Percentiles rank a stretch among this genome's conserved stretches.
Conservation (phyloP, 1,140 invertebrate species). For the Pararge aegeria region DNA sequence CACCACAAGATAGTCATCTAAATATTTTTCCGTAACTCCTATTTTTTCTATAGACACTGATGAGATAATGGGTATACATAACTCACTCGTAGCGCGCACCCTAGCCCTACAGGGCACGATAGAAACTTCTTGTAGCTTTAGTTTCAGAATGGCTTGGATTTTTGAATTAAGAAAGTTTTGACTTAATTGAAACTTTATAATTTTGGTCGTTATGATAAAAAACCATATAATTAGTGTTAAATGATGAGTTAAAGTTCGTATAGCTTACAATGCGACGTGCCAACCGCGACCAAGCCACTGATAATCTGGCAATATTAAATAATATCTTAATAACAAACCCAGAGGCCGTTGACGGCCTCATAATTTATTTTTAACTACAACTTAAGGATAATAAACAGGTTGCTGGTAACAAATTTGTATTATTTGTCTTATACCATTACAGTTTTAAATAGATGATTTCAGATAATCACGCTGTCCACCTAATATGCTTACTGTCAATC, state of each 20-base stretch:
- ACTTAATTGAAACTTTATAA: too few species aligned
- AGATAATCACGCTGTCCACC: slow-evolving; percentile 17
- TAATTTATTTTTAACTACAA: slow-evolving; percentile 24
- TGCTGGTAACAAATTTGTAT: slow-evolving; percentile 23
- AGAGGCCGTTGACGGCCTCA: slow-evolving; percentile 12
- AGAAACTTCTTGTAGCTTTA: too few species aligned
- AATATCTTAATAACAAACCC: slow-evolving; percentile 25
- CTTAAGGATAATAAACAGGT: slow-evolving; percentile 21
- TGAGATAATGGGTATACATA: too few species aligned
- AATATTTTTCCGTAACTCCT: too few species aligned
- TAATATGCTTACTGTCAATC: slow-evolving; percentile 14
- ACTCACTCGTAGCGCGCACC: too few species aligned
- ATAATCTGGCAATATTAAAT: slow-evolving; percentile 5
- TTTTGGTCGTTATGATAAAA: too few species aligned
- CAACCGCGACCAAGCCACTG: background rate
- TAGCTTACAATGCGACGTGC: background rate
- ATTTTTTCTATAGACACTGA: too few species aligned
- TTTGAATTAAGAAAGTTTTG: too few species aligned
- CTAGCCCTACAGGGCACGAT: too few species aligned
- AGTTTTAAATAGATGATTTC: slow-evolving; percentile 28
- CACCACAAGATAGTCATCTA: too few species aligned
- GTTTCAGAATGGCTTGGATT: too few species aligned
- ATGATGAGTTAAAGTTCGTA: background rate
- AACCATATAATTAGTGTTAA: too few species aligned
- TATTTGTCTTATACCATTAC: slow-evolving; percentile 34